Conservation (phyloP, 2,797 vertebrate species). For the Enteromius mattozi region DNA sequence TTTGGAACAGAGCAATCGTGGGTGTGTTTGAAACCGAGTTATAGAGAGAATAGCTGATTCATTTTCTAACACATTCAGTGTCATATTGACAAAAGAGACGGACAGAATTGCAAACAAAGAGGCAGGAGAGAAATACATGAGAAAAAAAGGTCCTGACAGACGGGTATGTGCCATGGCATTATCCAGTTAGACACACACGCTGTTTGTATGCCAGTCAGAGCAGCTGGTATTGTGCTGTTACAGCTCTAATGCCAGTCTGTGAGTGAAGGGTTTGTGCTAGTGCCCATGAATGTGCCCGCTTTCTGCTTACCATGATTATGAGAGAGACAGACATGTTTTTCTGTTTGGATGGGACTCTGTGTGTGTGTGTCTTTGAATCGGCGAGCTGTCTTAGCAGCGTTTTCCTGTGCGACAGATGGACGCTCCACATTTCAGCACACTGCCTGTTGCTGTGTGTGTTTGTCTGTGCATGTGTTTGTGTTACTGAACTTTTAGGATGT, state of each 20-base stretch:
- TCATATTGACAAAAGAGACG: conserved; percentile 20
- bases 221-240: conserved; percentile 57
- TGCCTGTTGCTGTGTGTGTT: conserved; percentile 47
- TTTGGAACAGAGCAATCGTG: background rate
- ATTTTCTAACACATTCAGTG: conserved; percentile 15
- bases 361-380: conserved; percentile 24
- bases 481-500: conserved; percentile 21
- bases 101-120: conserved; percentile 35
- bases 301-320: conserved; percentile 46
- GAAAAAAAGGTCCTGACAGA: conserved; percentile 25
- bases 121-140: conserved; percentile 11
- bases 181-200: conserved; percentile 38
- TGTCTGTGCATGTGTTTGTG: conserved; percentile 21
- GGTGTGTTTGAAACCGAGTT: conserved; percentile 15
- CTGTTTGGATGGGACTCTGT: conserved; percentile 55
- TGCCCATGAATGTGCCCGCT: conserved; percentile 53
- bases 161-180: conserved; percentile 32
- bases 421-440: conserved; percentile 74
- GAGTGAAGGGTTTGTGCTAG: conserved; percentile 51
- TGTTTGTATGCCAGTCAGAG: conserved; percentile 48
- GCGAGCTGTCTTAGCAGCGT: conserved; percentile 9
- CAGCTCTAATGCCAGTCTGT: conserved; percentile 55
- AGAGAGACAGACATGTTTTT: conserved; percentile 42
- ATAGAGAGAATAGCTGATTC: background rate
- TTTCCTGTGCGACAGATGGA: conserved; percentile 80